Conservation (phyloP, 37 sponge, comb jelly and placozoan genomes). For the Theonella swinhoei region DNA sequence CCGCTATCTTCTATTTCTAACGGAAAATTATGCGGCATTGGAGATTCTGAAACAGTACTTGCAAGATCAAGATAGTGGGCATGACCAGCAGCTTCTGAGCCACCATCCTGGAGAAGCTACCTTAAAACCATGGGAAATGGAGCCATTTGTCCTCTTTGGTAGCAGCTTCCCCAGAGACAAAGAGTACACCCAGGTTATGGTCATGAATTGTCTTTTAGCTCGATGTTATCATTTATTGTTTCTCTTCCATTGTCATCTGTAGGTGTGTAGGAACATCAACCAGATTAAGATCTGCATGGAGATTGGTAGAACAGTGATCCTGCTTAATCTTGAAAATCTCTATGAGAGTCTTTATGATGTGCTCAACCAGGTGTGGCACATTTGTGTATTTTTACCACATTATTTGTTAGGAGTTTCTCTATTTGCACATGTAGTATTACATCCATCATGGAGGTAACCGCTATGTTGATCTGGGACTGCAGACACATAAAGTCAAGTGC, state of each 20-base stretch:
- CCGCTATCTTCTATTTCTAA: conserved; percentile 89
- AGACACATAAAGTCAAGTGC: conserved; percentile 88
- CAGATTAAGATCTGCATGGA: conserved; percentile 97
- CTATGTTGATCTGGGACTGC: conserved; percentile 91
- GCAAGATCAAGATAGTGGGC: not conserved
- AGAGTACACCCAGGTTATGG: conserved; percentile 88
- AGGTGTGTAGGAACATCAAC: conserved; percentile 92
- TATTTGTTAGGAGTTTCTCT: not conserved
- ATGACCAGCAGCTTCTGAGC: not conserved
- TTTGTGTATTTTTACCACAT: not conserved
- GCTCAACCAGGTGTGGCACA: conserved; percentile 75
- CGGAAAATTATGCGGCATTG: conserved; percentile 92
- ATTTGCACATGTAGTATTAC: conserved; percentile 60
- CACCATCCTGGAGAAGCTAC: not conserved
- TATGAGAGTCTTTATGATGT: conserved; percentile 97
- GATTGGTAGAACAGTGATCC: conserved; percentile 86
- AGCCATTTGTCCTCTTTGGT: conserved; percentile 86
- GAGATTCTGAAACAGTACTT: conserved; percentile 71
- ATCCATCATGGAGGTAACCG: conserved; percentile 57
- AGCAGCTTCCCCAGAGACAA: conserved; percentile 94
- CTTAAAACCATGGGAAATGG: conserved; percentile 13
- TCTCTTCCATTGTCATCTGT: no score
- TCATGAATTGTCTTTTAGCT: not conserved
- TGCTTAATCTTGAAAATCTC: conserved; percentile 92
- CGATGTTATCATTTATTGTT: no score